Conservation (phyloP, 2,113 vertebrate species). For the Tympanuchus pallidicinctus region DNA sequence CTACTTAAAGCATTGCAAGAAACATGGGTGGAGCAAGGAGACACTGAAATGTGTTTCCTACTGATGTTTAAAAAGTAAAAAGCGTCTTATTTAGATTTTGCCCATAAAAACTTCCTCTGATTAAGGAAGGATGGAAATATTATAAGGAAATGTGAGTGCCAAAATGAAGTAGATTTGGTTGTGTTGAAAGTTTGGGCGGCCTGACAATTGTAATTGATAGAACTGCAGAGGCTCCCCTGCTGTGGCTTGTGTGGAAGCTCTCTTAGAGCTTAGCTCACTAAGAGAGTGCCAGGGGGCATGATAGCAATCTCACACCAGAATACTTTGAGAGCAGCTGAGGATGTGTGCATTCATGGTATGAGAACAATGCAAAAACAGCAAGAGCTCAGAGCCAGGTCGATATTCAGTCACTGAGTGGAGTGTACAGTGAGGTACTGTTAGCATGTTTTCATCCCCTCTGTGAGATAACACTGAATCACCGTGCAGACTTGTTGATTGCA, state of each 20-base stretch:
- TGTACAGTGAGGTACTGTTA: not conserved
- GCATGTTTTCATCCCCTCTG: not conserved
- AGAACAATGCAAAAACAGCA: not conserved
- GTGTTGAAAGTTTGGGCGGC: not conserved
- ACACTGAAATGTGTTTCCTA: not conserved
- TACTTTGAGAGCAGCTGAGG: not conserved
- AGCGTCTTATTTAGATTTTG: not conserved
- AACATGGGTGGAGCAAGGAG: not conserved
- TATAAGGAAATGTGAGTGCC: not conserved
- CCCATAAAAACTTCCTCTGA: not conserved
- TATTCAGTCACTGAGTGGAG: not conserved
- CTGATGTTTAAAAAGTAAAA: not conserved
- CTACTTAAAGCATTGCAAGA: not conserved
- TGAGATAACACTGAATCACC: constrained; percentile 4
- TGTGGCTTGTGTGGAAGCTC: not conserved
- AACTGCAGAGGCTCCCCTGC: not conserved
- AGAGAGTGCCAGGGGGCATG: not conserved
- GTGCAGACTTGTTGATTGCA: not conserved
- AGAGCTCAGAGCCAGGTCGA: not conserved
- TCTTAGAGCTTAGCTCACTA: not conserved
- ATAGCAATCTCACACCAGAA: not conserved
- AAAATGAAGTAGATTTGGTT: not conserved
- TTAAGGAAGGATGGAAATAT: not conserved
- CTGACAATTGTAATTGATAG: not conserved
- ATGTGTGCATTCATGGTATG: not conserved